These are phyloP conservation scores for Scelioninae gen. 1 DNA, from an alignment of 2,888 invertebrate genomes.

Conservation along the genomic window DNA sequence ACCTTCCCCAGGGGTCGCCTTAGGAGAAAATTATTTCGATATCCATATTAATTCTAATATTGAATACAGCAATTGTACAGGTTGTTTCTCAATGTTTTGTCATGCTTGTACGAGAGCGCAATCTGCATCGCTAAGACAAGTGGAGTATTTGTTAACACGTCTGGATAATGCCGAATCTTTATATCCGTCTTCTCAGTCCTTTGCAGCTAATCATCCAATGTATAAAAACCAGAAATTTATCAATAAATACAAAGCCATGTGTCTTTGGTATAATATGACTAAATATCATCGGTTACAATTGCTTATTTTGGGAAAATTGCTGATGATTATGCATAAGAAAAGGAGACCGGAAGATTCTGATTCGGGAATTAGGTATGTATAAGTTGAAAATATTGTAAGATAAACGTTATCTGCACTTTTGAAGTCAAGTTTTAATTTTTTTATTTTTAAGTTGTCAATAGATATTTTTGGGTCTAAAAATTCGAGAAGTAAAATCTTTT, in stretches of 20 bases:
- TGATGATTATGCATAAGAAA: conserved; percentile 84
- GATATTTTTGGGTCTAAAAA: too few species aligned
- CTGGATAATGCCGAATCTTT: conserved; percentile 91
- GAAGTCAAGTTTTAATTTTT: background rate
- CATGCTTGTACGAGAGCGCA: conserved; percentile 89
- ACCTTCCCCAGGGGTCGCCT: conserved; percentile 10
- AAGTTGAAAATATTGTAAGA: too few species aligned
- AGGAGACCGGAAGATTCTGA: conserved; percentile 78
- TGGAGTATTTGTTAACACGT: conserved; percentile 89
- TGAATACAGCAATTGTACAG: conserved; percentile 84
- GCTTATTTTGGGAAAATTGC: conserved; percentile 89
- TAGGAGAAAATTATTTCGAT: conserved; percentile 20
- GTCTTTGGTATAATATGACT: conserved; percentile 96
- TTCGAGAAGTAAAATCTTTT: too few species aligned
- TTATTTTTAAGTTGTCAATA: too few species aligned
- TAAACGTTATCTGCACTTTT: background rate
- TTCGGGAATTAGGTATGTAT: conserved; percentile 76
- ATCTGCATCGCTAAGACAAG: conserved; percentile 90
- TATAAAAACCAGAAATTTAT: conserved; percentile 88
- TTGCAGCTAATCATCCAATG: conserved; percentile 90
- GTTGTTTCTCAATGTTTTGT: conserved; percentile 92
- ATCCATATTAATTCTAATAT: conserved; percentile 66
- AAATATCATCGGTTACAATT: conserved; percentile 93
- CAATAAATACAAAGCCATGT: conserved; percentile 91
- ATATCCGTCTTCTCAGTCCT: conserved; percentile 93